Conservation (phyloP, 2,113 vertebrate genomes). For the Odocoileus hemionus region DNA sequence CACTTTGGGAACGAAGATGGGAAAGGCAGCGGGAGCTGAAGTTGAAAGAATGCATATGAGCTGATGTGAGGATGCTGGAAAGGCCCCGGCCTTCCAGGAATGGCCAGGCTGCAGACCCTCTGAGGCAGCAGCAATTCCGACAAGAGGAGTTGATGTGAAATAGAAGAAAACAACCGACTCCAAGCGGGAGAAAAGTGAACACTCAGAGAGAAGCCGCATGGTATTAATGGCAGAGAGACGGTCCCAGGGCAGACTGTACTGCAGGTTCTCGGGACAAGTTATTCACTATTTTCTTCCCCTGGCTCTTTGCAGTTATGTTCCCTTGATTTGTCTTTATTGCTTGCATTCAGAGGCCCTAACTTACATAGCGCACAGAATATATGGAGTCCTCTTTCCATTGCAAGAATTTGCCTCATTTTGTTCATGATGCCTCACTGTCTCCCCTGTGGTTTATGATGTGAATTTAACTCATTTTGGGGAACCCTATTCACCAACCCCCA, state of each 20-base stretch:
- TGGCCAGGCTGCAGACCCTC: not conserved
- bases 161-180: not conserved
- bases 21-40: not conserved
- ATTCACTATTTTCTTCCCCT: not conserved
- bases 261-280: not conserved
- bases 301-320: not conserved
- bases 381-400: not conserved
- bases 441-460: not conserved
- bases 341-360: not conserved
- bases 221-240: not conserved
- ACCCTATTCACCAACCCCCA: not conserved
- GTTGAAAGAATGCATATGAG: not conserved
- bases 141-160: not conserved
- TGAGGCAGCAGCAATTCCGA: not conserved
- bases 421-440: not conserved
- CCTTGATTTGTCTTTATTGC: not conserved
- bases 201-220: not conserved
- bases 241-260: not conserved
- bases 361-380: fast-evolving
- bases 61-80: not conserved
- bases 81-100: fast-evolving
- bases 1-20: not conserved
- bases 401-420: not conserved
- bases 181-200: not conserved
- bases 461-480: not conserved